Percentiles rank a stretch among this genome's conserved stretches.
phyloP scores from a whole-genome alignment of 2,888 invertebrate genomes.

The Coelinius sp. region DNA sequence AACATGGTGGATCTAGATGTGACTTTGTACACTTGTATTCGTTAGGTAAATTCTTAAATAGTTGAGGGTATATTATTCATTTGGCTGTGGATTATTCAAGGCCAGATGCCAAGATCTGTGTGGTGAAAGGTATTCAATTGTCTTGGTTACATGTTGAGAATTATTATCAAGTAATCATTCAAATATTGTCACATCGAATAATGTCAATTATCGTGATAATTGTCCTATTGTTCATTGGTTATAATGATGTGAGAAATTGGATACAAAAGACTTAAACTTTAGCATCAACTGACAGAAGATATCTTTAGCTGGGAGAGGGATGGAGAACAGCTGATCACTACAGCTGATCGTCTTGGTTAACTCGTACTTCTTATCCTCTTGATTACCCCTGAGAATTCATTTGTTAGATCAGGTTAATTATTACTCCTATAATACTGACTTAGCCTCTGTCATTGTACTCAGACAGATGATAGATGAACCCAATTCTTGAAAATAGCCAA shows the following conservation, averaged over 20 bases:
- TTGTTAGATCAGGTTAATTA: conserved; percentile 36
- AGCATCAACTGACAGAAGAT: conserved; percentile 43
- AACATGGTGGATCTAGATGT: conserved; percentile 59
- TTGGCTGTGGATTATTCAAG: neutral
- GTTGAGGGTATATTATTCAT: conserved; percentile 30
- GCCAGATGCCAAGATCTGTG: neutral
- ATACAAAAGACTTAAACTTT: conserved; percentile 22
- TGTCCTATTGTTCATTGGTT: neutral
- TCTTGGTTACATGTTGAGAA: too few relatives aligned
- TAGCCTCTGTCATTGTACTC: neutral
- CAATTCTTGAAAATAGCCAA: neutral
- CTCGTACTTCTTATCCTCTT: conserved; percentile 33
- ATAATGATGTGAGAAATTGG: neutral
- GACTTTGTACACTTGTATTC: conserved; percentile 58
- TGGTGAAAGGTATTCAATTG: too few relatives aligned
- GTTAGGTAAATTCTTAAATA: conserved; percentile 62
- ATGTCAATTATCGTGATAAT: neutral
- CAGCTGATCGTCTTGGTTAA: conserved; percentile 41
- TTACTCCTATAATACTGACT: neutral
- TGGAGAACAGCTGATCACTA: conserved; percentile 46
- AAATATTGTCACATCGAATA: neutral
- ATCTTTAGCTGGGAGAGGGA: conserved; percentile 18
- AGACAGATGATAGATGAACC: neutral
- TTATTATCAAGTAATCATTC: neutral
- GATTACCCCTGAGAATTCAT: conserved; percentile 51